Base-by-base conservation (phyloP, 2,797 vertebrate species). In the Cetoscarus ocellatus region DNA sequence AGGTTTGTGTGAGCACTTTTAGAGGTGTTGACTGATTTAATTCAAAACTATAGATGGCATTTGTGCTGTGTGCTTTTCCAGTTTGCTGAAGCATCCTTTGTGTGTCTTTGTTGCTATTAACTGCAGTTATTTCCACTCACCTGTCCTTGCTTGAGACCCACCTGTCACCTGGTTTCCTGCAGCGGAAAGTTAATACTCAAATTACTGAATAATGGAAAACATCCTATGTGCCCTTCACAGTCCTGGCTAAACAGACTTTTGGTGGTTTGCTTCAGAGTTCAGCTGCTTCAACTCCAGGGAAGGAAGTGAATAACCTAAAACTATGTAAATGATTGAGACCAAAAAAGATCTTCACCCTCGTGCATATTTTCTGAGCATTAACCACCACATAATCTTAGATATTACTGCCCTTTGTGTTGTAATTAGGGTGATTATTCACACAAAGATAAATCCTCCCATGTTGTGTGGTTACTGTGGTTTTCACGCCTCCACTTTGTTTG, bases 31-130 rank as follows among this genome's bases (percentile, higher is more conserved):
- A 39, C 27, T 53, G 57, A 58, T 68, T 1, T 67, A 44, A 78
- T 80, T 73, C 17, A 61, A 15, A 60, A 52, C 47, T 68, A 68
- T 44, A 79, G 67, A 83, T 44, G 78, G 63, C 51, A 11, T 54
- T 57, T 75, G 36, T 74, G 3, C n/a, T 18, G 5, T 62, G 1
- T 45, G 56, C 6, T 3, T 78, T 75, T 84, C 72, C 67, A 61
- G 63, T 54, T 36, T 13, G 53, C 35, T 61, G 27, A 15, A 12
- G 61, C 35, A 51, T 76, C 62, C 63, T 57, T 27, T 27, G 55
- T 50, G 49, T 40, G 44, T 58, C 34, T 71, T 49, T 44, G 3
- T 54, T 36, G 13, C 19, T 50, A 47, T 43, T 27, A 51, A 34
- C 11, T 7, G 49, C 19, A 57, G 61, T 51, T 70, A 53, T 82